These are phyloP conservation scores for Macaria notata DNA, from an alignment of 2,888 invertebrate genomes.

Conservation along the genomic window DNA sequence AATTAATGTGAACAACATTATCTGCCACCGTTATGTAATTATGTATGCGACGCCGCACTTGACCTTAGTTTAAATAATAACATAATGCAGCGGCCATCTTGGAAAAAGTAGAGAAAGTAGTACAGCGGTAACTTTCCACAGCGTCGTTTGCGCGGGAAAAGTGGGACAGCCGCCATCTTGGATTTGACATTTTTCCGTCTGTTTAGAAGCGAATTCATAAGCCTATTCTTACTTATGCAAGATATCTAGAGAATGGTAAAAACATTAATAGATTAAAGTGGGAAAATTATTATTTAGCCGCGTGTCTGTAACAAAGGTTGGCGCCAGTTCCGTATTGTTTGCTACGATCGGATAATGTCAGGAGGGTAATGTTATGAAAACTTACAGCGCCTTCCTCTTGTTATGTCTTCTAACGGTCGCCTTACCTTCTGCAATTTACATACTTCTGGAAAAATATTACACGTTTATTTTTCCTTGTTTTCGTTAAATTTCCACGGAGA, in stretches of 20 bases:
- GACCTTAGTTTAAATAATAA: constrained; percentile 67
- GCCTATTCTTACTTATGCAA: neutral
- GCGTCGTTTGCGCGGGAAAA: constrained; percentile 74
- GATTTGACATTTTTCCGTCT: constrained; percentile 64
- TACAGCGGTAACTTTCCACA: constrained; percentile 80
- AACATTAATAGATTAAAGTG: constrained; percentile 25
- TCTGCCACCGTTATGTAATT: constrained; percentile 26
- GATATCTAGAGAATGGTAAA: neutral
- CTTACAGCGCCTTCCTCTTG: constrained; percentile 48
- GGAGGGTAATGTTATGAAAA: constrained; percentile 65
- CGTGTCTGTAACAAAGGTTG: constrained; percentile 39
- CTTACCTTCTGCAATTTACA: constrained; percentile 25
- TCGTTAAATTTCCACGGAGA: neutral
- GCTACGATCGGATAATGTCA: constrained; percentile 53
- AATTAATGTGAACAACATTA: constrained; percentile 20
- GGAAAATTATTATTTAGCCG: constrained; percentile 29
- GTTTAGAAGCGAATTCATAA: constrained; percentile 31
- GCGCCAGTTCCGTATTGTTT: constrained; percentile 64
- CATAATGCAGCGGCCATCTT: constrained; percentile 68
- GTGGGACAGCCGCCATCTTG: constrained; percentile 76
- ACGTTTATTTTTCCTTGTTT: neutral
- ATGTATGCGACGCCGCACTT: constrained; percentile 48
- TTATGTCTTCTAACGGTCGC: constrained; percentile 50
- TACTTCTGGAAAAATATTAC: constrained; percentile 6
- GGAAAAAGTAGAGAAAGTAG: constrained; percentile 82